Conservation (phyloP, 1,140 invertebrate species). For the Lucilia cuprina region DNA sequence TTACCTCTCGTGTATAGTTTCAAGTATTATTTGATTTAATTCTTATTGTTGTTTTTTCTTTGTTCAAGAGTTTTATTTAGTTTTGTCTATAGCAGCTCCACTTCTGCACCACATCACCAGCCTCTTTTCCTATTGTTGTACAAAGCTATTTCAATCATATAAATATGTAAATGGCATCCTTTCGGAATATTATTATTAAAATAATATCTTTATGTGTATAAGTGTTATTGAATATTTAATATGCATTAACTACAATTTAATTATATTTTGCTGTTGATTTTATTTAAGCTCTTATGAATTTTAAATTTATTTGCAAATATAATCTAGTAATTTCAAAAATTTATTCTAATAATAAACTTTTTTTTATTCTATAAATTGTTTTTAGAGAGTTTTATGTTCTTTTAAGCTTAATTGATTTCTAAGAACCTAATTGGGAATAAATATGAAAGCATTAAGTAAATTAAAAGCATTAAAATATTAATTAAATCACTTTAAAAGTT, state of each 20-base stretch:
- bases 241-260: not conserved
- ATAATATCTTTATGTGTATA: not conserved
- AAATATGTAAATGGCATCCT: not conserved
- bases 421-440: too few relatives aligned
- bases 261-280: too few relatives aligned
- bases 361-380: too few relatives aligned
- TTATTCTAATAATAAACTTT: too few relatives aligned
- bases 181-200: not conserved
- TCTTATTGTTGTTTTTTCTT: not conserved
- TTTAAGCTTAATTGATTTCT: too few relatives aligned
- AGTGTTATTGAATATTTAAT: not conserved
- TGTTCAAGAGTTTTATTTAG: conserved; percentile 3
- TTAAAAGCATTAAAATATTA: too few relatives aligned
- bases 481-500: too few relatives aligned
- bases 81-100: not conserved
- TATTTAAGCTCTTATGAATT: too few relatives aligned
- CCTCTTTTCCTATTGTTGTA: not conserved
- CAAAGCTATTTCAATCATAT: not conserved
- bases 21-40: conserved; percentile 20
- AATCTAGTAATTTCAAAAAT: too few relatives aligned
- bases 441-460: too few relatives aligned
- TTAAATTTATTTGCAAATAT: too few relatives aligned
- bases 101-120: not conserved
- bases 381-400: too few relatives aligned
- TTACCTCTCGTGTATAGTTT: conserved; percentile 19